Evolutionary conservation across 2,113 vertebrate genomes (phyloP).

Genomic region (Typhlomys cinereus): DNA sequence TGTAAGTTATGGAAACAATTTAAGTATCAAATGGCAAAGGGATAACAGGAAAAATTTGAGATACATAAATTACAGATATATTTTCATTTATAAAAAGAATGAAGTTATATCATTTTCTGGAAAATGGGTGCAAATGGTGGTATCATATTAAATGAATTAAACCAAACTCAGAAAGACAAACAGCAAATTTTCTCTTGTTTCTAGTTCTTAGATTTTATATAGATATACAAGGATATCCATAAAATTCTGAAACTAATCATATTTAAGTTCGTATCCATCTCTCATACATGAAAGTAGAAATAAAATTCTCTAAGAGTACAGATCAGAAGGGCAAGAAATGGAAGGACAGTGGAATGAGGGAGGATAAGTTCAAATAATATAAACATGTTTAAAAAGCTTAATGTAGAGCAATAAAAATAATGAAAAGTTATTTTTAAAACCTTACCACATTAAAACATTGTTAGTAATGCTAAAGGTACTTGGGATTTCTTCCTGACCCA

Average conservation of each 20-base stretch:
- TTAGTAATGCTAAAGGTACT: conserved; percentile 33
- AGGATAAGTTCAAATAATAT: background rate
- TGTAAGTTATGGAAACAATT: background rate
- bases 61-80: too few relatives aligned
- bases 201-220: background rate
- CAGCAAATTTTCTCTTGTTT: background rate
- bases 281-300: background rate
- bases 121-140: background rate
- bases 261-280: too few relatives aligned
- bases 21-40: background rate
- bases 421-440: background rate
- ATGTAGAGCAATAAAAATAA: background rate
- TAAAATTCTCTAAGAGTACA: too few relatives aligned
- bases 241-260: too few relatives aligned
- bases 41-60: background rate
- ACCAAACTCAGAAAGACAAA: background rate
- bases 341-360: background rate
- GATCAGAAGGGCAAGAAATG: background rate
- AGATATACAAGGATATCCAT: background rate
- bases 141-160: background rate
- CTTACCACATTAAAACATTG: background rate
- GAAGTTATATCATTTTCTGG: background rate
- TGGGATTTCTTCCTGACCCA: background rate
- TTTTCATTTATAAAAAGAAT: background rate
- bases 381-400: background rate